These are phyloP conservation scores for Drosophila malerkotliana DNA, from an alignment of 1,140 invertebrate species.

Conservation along the genomic window DNA sequence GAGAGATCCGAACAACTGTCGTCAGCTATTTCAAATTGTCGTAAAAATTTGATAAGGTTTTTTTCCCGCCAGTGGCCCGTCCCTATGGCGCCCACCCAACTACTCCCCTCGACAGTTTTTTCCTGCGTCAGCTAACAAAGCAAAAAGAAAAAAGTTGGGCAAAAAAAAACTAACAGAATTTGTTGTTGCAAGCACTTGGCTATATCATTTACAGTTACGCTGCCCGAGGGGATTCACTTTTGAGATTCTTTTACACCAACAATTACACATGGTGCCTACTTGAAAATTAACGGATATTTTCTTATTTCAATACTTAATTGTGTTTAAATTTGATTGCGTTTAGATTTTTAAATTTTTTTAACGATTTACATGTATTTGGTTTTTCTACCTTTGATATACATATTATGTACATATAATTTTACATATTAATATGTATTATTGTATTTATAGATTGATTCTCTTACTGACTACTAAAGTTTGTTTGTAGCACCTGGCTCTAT, in stretches of 20 bases:
- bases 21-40: conserved; percentile 78
- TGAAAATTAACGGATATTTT: no score
- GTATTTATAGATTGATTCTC: no score
- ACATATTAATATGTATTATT: no score
- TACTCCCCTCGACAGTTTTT: conserved; percentile 17
- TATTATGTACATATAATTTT: no score
- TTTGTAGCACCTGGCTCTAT: no score
- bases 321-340: no score
- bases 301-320: no score
- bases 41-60: conserved; percentile 77
- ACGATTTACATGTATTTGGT: no score
- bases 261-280: background rate
- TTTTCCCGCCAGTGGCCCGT: conserved; percentile 26
- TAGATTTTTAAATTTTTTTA: no score
- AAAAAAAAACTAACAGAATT: conserved; percentile 19
- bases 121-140: conserved; percentile 53
- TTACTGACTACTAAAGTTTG: no score
- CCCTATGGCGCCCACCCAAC: background rate
- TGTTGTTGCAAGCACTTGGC: conserved; percentile 15
- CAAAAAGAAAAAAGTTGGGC: conserved; percentile 31
- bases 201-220: conserved; percentile 30
- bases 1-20: conserved; percentile 47
- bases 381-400: no score
- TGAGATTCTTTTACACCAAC: background rate
- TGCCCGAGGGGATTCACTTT: background rate